Evolutionary conservation across 2,888 invertebrate genomes (phyloP), one percentile per base, ranked within the genome.

Genomic region (Caenorhabditis sp.): DNA sequence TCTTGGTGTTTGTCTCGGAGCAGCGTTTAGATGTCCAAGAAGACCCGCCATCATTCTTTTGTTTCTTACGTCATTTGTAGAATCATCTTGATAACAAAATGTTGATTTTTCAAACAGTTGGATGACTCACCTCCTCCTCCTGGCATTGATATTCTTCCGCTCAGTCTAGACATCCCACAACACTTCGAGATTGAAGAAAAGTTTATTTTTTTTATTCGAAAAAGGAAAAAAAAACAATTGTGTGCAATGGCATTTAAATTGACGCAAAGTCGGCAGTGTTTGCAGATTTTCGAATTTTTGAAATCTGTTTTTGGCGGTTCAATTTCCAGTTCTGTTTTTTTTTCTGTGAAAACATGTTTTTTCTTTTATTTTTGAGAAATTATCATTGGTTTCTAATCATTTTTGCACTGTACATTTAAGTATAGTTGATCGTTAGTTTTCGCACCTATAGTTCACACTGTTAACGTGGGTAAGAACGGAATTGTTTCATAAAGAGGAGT

Each of bases 31-130:
- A 49, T 59, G 59, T n/a, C 49, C 59, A 37, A 59, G 17, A 14
- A 59, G 21, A 3, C 59, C 59, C 3, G 59, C 59, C 21, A 59
- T 37, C 43, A 59, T 59, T 59, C 59, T 17, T 14, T 24, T 43
- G 21, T 59, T 59, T 49, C 59, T 24, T 5, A 10, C 49, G 21
- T 59, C 59, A 24, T 24, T 58, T 10, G 55, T 12, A 17, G 43
- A 5, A 14, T 17, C 17, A n/a, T n/a, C n/a, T n/a, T n/a, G n/a
- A n/a, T n/a, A n/a, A n/a, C n/a, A n/a, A n/a, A n/a, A n/a, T n/a
- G n/a, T n/a, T n/a, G n/a, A n/a, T n/a, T n/a, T n/a, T 43, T 43
- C 43, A 12, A 17, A 17, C 6, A 43, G 14, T 43, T 43, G 12
- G 14, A 43, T 27, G 26, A 14, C 19, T 36, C 17, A 36, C 55